A percentile compares a stretch with the other conserved stretches of the same genome.
Evolutionary conservation across 37 sponge, comb jelly and placozoan genomes (phyloP).

Genomic region (Beroe forskalii): DNA sequence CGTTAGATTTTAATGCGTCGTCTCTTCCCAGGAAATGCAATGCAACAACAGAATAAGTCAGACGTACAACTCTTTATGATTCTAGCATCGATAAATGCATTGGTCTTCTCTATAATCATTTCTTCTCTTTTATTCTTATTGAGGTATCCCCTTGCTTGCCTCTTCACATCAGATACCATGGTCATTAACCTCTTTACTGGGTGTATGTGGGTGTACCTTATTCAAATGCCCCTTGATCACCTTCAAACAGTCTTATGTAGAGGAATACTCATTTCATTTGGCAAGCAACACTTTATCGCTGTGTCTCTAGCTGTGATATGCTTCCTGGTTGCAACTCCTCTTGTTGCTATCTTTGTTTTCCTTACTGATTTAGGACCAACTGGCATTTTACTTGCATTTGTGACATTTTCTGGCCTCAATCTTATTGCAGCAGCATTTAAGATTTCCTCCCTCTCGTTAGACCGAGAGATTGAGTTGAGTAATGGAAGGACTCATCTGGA

Average conservation of each 20-base stretch:
- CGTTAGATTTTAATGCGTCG: too few species aligned
- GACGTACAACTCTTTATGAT: background rate
- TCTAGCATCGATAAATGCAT: background rate
- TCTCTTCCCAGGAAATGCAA: conserved; percentile 50
- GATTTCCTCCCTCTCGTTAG: background rate
- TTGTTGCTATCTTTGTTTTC: background rate
- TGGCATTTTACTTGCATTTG: background rate
- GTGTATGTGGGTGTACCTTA: background rate
- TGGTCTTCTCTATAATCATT: background rate
- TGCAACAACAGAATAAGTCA: background rate
- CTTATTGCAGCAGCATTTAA: background rate
- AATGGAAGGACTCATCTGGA: too few species aligned
- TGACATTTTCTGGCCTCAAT: background rate
- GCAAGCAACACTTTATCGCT: background rate
- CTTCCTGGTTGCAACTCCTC: background rate
- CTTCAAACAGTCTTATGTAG: conserved; percentile 8
- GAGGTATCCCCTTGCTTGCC: background rate
- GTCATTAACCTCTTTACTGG: background rate
- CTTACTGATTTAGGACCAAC: background rate
- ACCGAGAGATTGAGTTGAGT: conserved; percentile 19
- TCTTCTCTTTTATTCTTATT: background rate
- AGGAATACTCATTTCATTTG: conserved; percentile 42
- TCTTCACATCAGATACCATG: background rate
- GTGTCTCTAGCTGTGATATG: background rate
- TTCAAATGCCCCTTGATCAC: conserved; percentile 3